Base-by-base conservation (phyloP, 2,888 invertebrate genomes). In the Sialis fuliginosa region DNA sequence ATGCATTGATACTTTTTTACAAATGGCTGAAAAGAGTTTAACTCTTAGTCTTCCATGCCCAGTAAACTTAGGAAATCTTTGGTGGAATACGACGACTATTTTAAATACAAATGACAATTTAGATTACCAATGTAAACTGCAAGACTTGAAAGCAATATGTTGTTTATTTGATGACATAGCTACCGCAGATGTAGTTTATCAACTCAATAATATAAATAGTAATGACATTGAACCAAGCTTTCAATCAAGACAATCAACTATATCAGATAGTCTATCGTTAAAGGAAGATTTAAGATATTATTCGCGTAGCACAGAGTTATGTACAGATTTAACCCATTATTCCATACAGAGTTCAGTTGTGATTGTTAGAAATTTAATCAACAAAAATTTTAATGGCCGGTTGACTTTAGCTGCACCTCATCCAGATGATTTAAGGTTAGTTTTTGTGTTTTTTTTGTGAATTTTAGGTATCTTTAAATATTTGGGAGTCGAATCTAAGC, bases 1-100 rank as follows among this genome's bases (percentile, higher is more conserved):
- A 39, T 45, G 46, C 41, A 10, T 40, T 30, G 45, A 44, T 44
- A 31, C 30, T 32, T 50, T 49, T 10, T 12, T 47, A 4, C 39
- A 48, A 22, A 10, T n/a, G 7, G 6, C 9, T 30, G 42, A 42
- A 30, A 42, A 42, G 9, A 9, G 32, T 42, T 42, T n/a, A 6
- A 8, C 7, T 31, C 10, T 8, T 42, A 10, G 22, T 30, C n/a
- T 60, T 6, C 56, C 58, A 1, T 50, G 50, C 46, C 52, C 55
- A 35, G 39, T 58, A 13, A 54, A 60, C 51, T 51, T 63, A 32
- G 56, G 54, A 33, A 48, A 42, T 8, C 41, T 61, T 31, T 64
- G 62, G 62, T 63, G 62, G 61, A 62, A 61, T 53, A 53, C 63
- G 31, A 56, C 62, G 5, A 52, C 53, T 42, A 39, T 54, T 44